Percentiles rank a stretch among this genome's conserved stretches.
phyloP scores from a whole-genome alignment of 2,888 invertebrate species.

The Frankliniella fusca region DNA sequence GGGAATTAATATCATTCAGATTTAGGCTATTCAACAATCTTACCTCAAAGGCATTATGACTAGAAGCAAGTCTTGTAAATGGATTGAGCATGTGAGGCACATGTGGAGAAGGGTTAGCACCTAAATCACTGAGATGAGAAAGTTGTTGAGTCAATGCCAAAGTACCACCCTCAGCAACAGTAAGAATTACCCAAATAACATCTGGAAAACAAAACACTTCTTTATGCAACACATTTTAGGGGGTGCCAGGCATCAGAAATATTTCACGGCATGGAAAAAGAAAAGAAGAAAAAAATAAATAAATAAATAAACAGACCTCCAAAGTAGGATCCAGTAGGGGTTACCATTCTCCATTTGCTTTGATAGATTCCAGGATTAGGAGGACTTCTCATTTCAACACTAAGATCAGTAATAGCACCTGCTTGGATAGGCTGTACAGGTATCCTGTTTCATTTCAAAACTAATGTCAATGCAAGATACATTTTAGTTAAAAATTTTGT shows the following conservation, averaged over 20 bases:
- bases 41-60: conserved; percentile 16
- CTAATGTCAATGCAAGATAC: background rate
- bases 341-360: conserved; percentile 86
- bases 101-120: conserved; percentile 41
- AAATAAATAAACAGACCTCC: conserved; percentile 62
- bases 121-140: conserved; percentile 53
- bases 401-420: conserved; percentile 69
- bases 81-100: conserved; percentile 8
- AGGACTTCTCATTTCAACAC: conserved; percentile 78
- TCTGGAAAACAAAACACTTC: conserved; percentile 53
- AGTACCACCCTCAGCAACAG: conserved; percentile 63
- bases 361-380: conserved; percentile 67
- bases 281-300: too few relatives aligned
- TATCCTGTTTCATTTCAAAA: conserved; percentile 45
- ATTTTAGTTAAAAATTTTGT: background rate
- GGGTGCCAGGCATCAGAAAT: too few relatives aligned
- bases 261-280: too few relatives aligned
- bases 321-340: conserved; percentile 82
- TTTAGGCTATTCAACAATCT: background rate
- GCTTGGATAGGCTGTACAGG: conserved; percentile 69
- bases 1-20: too few relatives aligned
- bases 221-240: conserved; percentile 36
- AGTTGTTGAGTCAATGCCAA: conserved; percentile 51
- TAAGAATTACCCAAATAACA: conserved; percentile 74
- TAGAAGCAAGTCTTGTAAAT: conserved; percentile 3